Evolutionary conservation across 1,140 invertebrate genomes (phyloP).

Genomic region (Trigoniulus corallinus): DNA sequence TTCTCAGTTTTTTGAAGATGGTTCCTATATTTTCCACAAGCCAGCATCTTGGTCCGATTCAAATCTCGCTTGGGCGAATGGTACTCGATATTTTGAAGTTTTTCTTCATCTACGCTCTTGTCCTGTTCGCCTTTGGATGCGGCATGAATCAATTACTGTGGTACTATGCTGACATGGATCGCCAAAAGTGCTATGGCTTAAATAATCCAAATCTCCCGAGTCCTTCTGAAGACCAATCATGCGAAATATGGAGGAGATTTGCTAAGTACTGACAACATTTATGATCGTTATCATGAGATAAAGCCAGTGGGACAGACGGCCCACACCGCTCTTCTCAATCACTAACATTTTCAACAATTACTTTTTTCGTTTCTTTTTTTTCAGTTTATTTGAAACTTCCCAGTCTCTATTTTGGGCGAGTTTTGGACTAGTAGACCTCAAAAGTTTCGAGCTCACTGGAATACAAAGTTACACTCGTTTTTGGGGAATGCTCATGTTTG

Average conservation of each 20-base stretch:
- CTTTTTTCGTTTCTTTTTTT: too few species aligned
- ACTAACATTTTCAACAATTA: too few species aligned
- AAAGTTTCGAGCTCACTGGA: slow-evolving; percentile 65
- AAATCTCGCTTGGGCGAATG: slow-evolving; percentile 77
- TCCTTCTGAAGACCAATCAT: slow-evolving; percentile 58
- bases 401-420: slow-evolving; percentile 89
- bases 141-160: slow-evolving; percentile 85
- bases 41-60: slow-evolving; percentile 77
- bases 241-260: slow-evolving; percentile 67
- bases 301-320: too few species aligned
- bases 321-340: too few species aligned
- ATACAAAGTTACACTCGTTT: slow-evolving; percentile 76
- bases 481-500: slow-evolving; percentile 73
- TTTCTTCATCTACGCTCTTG: slow-evolving; percentile 79
- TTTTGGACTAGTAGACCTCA: slow-evolving; percentile 75
- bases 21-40: slow-evolving; percentile 93
- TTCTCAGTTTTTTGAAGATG: slow-evolving; percentile 62
- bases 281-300: too few species aligned
- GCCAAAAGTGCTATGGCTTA: slow-evolving; percentile 58
- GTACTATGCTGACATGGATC: slow-evolving; percentile 86
- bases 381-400: slow-evolving; percentile 81
- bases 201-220: slow-evolving; percentile 48
- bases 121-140: slow-evolving; percentile 76
- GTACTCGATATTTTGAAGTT: slow-evolving; percentile 86
- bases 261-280: slow-evolving; percentile 50